These are phyloP conservation scores for Struthidea cinerea DNA, from an alignment of 2,113 vertebrate species.

Conservation along the genomic window DNA sequence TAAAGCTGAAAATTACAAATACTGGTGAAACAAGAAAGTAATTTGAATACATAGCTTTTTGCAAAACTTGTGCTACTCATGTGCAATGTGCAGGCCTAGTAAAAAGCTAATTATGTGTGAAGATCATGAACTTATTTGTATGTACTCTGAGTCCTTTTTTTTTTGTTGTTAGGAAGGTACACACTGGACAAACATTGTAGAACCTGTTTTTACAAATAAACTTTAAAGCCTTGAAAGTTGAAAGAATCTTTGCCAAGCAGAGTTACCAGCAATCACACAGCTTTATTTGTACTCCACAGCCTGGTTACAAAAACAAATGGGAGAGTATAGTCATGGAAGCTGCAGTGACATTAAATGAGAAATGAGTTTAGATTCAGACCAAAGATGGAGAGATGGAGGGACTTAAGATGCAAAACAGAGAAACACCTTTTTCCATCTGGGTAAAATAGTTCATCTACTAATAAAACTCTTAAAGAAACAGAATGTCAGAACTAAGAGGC, in stretches of 20 bases:
- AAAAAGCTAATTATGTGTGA: not conserved
- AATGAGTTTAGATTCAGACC: not conserved
- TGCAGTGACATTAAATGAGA: not conserved
- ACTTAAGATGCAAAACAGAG: not conserved
- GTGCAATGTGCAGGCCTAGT: not conserved
- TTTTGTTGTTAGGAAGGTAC: not conserved
- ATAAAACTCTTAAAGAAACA: not conserved
- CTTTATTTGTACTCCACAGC: not conserved
- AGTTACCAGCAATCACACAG: not conserved
- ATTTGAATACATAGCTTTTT: not conserved
- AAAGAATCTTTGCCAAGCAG: not conserved
- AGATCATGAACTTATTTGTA: not conserved
- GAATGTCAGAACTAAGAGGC: not conserved
- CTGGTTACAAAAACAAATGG: not conserved
- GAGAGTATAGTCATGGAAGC: not conserved
- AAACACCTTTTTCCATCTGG: not conserved
- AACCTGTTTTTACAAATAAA: not conserved
- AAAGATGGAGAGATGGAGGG: not conserved
- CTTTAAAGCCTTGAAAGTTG: not conserved
- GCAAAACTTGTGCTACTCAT: not conserved
- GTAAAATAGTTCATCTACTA: not conserved
- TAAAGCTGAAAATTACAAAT: not conserved
- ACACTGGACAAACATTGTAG: not conserved
- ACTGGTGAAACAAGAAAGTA: not conserved
- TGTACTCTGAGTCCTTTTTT: not conserved